phyloP scores from a whole-genome alignment of 64 coral and sea anemone species.

The Actinia tenebrosa region DNA sequence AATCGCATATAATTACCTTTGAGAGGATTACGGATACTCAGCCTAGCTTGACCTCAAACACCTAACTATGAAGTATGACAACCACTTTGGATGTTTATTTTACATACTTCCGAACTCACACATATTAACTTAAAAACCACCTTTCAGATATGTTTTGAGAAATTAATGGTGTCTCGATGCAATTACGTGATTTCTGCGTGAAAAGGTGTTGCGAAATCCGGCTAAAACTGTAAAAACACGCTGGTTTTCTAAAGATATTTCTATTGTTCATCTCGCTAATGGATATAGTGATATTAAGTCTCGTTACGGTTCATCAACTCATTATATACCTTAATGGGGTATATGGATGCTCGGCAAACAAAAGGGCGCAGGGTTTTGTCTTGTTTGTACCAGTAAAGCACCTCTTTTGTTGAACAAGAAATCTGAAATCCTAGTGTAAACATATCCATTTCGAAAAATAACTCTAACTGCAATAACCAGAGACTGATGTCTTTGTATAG shows the following conservation, averaged over 20 bases:
- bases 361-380: neutral
- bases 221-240: neutral
- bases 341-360: neutral
- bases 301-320: neutral
- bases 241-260: neutral
- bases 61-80: neutral
- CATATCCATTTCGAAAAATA: neutral
- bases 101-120: no score
- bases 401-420: slow-evolving; percentile 2
- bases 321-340: neutral
- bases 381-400: neutral
- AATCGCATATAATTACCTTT: slow-evolving; percentile 2
- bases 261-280: neutral
- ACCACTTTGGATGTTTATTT: neutral
- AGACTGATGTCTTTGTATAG: neutral
- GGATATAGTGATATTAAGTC: neutral
- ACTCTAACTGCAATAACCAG: neutral
- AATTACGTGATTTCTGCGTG: neutral
- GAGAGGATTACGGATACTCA: neutral
- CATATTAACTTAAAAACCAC: no score
- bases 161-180: neutral
- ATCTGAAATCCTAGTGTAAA: neutral
- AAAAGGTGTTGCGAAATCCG: neutral
- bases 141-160: neutral
- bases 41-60: slow-evolving; percentile 1